Base-by-base conservation (phyloP, 2,888 invertebrate genomes). In the Chloroclystis v-ata region DNA sequence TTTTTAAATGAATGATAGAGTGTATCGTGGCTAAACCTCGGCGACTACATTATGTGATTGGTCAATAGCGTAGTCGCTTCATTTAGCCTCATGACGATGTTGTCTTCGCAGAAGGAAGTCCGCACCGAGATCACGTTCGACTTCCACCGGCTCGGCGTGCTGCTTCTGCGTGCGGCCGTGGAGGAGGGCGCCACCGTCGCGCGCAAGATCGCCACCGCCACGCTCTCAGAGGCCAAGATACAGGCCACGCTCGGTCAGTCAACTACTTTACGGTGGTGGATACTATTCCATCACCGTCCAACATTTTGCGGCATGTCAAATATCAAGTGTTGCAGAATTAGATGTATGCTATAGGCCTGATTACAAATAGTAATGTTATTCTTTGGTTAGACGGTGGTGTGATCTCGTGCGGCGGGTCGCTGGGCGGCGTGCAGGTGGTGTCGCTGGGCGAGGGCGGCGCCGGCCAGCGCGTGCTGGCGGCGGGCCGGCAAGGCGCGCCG, bases 201-300 rank as follows among this genome's bases (percentile, higher is more conserved):
- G 0, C 91, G 94, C 59, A 98, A 98, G 89, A 95, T 98, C 51
- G 97, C 97, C 47, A 98, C 97, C 0, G 96, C 97, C 11, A 97
- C 97, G 9, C 92, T 98, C 91, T 93, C 93, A 52, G 95, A 95
- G 72, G 97, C 97, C 0, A 92, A 93, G 75, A 95, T 98, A 59
- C 94, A 96, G 78, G 96, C 96, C 9, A 93, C 93, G 2, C 79
- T 96, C 37, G 93, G 95, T 82, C 71, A 13, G 44, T 5, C 20
- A n/a, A n/a, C n/a, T n/a, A n/a, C n/a, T n/a, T n/a, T n/a, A n/a
- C n/a, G n/a, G n/a, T n/a, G n/a, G n/a, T n/a, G n/a, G n/a, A n/a
- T n/a, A n/a, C n/a, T n/a, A n/a, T n/a, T n/a, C n/a, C n/a, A n/a
- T n/a, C n/a, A n/a, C n/a, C n/a, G n/a, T n/a, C n/a, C n/a, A n/a